Evolutionary conservation across 1,140 invertebrate species (phyloP).

Genomic region (Episyrphus balteatus): DNA sequence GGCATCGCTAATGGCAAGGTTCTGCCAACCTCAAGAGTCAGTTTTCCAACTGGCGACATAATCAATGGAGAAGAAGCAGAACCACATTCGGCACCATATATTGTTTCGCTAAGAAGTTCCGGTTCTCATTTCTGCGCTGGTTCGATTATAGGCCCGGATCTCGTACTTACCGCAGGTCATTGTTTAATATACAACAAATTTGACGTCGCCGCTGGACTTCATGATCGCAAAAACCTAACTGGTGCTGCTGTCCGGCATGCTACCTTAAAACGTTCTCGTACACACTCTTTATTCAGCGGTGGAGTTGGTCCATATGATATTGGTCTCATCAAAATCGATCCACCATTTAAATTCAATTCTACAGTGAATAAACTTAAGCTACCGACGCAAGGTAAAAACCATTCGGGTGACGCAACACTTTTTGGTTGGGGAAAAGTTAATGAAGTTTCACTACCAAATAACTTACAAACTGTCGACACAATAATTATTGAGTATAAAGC

Average conservation of each 20-base stretch:
- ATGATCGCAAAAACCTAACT: slow-evolving; percentile 17
- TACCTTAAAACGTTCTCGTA: slow-evolving; percentile 23
- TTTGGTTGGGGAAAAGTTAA: slow-evolving; percentile 38
- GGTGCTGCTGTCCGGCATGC: slow-evolving; percentile 22
- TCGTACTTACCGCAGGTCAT: slow-evolving; percentile 46
- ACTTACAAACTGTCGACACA: slow-evolving; percentile 27
- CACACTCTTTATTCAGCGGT: slow-evolving; percentile 14
- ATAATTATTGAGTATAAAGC: slow-evolving; percentile 12
- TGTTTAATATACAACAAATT: slow-evolving; percentile 28
- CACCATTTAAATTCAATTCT: slow-evolving; percentile 19
- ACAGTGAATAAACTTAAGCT: slow-evolving; percentile 19
- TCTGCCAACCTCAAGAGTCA: too few relatives aligned
- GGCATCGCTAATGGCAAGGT: too few relatives aligned
- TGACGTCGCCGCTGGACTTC: slow-evolving; percentile 17
- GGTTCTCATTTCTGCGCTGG: slow-evolving; percentile 48
- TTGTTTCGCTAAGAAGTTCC: slow-evolving; percentile 45
- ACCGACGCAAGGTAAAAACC: slow-evolving; percentile 19
- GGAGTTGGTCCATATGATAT: slow-evolving; percentile 28
- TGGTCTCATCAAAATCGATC: slow-evolving; percentile 20
- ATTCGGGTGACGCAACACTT: slow-evolving; percentile 17
- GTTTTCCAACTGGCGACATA: slow-evolving; percentile 10
- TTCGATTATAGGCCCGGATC: slow-evolving; percentile 44
- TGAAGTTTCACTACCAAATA: slow-evolving; percentile 25
- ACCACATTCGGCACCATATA: slow-evolving; percentile 42
- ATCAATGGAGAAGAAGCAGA: slow-evolving; percentile 37